Conservation (phyloP, 2,797 vertebrate species). For the Syndactyla subalaris region DNA sequence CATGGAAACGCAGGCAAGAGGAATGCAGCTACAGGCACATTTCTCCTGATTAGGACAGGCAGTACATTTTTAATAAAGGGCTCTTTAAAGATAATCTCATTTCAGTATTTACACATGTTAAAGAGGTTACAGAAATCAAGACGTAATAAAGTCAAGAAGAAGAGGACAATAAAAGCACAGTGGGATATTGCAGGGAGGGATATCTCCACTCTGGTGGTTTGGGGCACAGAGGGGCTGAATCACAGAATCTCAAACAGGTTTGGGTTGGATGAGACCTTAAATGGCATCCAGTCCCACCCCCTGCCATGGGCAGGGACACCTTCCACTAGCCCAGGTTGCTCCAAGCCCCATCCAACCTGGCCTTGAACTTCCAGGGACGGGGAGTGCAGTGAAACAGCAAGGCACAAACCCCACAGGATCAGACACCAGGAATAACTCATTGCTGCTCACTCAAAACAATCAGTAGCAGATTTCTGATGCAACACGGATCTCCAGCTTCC, state of each 20-base stretch:
- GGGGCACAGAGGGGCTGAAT: not conserved
- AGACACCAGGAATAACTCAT: not conserved
- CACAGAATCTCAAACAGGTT: not conserved
- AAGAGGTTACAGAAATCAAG: conserved; percentile 25
- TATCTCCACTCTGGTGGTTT: not conserved
- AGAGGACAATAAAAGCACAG: not conserved
- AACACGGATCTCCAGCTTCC: not conserved
- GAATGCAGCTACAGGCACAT: not conserved
- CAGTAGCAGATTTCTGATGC: not conserved
- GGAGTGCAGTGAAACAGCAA: not conserved
- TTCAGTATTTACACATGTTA: conserved; percentile 19
- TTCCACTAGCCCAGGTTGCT: not conserved
- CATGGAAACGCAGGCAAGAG: not conserved
- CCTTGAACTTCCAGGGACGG: not conserved
- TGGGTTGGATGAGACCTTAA: not conserved
- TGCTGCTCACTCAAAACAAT: not conserved
- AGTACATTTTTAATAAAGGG: conserved; percentile 47
- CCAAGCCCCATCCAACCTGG: not conserved
- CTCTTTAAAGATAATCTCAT: conserved; percentile 37
- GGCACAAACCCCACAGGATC: not conserved
- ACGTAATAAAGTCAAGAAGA: not conserved
- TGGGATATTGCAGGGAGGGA: not conserved
- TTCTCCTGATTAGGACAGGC: conserved; percentile 24
- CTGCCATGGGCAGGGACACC: not conserved
- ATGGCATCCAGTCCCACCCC: not conserved